phyloP scores from a whole-genome alignment of 2,888 invertebrate species.

The Chymomyza amoena region DNA sequence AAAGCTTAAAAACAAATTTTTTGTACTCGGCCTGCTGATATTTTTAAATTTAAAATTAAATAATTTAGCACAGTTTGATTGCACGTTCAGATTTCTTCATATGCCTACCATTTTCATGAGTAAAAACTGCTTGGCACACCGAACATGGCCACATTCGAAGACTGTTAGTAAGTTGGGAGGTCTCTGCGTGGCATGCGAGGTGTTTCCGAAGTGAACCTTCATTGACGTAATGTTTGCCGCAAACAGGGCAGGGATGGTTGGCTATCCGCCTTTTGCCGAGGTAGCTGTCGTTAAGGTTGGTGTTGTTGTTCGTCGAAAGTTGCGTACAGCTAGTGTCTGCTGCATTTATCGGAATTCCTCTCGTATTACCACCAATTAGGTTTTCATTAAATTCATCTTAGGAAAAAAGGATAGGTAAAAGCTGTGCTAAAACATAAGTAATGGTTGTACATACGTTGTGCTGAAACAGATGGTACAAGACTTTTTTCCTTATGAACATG shows the following conservation, averaged over 20 bases:
- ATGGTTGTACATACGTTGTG: conserved; percentile 42
- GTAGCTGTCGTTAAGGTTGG: conserved; percentile 84
- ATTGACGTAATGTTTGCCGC: conserved; percentile 97
- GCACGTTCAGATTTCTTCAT: neutral
- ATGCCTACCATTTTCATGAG: conserved; percentile 92
- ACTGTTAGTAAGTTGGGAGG: conserved; percentile 90
- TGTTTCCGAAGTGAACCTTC: conserved; percentile 95
- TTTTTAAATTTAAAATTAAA: conserved; percentile 10
- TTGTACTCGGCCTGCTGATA: neutral
- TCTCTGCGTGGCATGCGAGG: conserved; percentile 95
- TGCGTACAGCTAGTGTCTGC: conserved; percentile 69
- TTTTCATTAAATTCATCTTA: neutral
- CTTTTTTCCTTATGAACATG: conserved; percentile 95
- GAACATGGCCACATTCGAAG: conserved; percentile 98
- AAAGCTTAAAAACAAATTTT: no score
- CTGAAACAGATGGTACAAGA: conserved; percentile 29
- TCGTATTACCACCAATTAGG: conserved; percentile 10
- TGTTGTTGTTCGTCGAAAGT: conserved; percentile 65
- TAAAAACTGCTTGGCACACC: conserved; percentile 96
- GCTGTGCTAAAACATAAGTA: neutral
- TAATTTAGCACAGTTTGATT: neutral
- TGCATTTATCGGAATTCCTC: conserved; percentile 35
- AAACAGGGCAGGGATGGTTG: conserved; percentile 96
- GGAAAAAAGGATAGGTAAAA: neutral
- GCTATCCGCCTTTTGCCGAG: conserved; percentile 96